These are phyloP conservation scores for Tubulanus polymorphus DNA, from an alignment of 2,888 invertebrate genomes.

Conservation along the genomic window DNA sequence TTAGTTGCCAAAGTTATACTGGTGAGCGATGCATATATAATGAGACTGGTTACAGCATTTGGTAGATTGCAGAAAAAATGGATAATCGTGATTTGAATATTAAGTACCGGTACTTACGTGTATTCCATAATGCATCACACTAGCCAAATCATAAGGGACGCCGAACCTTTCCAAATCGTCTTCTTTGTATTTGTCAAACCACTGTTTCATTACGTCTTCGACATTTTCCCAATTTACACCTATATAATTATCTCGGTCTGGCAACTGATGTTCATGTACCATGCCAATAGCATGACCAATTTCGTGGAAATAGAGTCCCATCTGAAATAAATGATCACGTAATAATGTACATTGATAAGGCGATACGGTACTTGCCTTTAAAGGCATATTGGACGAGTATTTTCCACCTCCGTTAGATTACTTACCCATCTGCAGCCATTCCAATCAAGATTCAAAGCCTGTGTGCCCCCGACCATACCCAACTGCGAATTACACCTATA, in stretches of 20 bases:
- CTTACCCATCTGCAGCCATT: conserved; percentile 45
- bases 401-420: too few relatives aligned
- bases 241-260: conserved; percentile 35
- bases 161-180: conserved; percentile 31
- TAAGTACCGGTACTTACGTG: conserved; percentile 29
- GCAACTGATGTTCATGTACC: conserved; percentile 44
- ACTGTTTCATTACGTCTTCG: conserved; percentile 36
- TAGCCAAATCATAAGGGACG: conserved; percentile 37
- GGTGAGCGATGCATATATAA: too few relatives aligned
- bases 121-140: conserved; percentile 45
- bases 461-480: conserved; percentile 42
- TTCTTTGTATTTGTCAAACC: conserved; percentile 38
- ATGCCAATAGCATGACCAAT: conserved; percentile 43
- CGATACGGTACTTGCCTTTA: too few relatives aligned
- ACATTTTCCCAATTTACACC: conserved; percentile 33
- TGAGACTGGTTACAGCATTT: too few relatives aligned
- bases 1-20: too few relatives aligned
- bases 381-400: too few relatives aligned
- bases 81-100: too few relatives aligned
- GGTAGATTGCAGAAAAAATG: too few relatives aligned
- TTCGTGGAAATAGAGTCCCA: conserved; percentile 45
- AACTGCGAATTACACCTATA: conserved; percentile 44
- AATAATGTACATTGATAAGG: too few relatives aligned
- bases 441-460: conserved; percentile 35
- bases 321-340: conserved; percentile 24